phyloP scores from a whole-genome alignment of 2,888 invertebrate species.

The Oscheius sp. region DNA sequence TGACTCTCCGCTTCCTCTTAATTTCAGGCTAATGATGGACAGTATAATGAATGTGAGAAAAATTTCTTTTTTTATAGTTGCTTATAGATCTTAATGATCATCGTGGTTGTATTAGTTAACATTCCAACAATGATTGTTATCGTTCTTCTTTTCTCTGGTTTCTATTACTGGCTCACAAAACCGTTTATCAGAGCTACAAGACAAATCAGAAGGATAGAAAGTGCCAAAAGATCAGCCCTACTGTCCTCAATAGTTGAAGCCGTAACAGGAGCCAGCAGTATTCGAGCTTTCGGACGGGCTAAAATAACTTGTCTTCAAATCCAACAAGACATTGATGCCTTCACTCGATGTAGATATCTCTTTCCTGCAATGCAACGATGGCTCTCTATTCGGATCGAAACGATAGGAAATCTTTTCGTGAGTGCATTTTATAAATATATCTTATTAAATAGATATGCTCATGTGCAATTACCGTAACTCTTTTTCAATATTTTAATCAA shows the following conservation, averaged over 20 bases:
- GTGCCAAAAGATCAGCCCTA: slow-evolving; percentile 31
- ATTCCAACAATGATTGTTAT: slow-evolving; percentile 43
- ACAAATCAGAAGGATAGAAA: slow-evolving; percentile 74
- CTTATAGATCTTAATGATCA: slow-evolving; percentile 46
- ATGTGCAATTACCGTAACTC: slow-evolving; percentile 87
- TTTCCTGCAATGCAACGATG: slow-evolving; percentile 74
- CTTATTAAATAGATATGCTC: slow-evolving; percentile 77
- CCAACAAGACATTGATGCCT: slow-evolving; percentile 41
- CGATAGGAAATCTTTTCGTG: slow-evolving; percentile 86
- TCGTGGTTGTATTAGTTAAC: slow-evolving; percentile 39
- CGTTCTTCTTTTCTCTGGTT: slow-evolving; percentile 48
- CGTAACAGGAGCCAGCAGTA: slow-evolving; percentile 33
- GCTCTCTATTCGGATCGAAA: slow-evolving; percentile 91
- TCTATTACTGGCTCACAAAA: slow-evolving; percentile 50
- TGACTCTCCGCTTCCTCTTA: slow-evolving; percentile 49
- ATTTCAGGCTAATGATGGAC: slow-evolving; percentile 50
- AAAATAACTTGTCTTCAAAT: slow-evolving; percentile 30
- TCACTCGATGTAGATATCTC: slow-evolving; percentile 49
- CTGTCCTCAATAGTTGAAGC: slow-evolving; percentile 36
- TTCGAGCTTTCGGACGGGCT: slow-evolving; percentile 23
- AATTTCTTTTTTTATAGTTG: neutral
- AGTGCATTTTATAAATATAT: neutral
- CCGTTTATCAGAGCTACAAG: slow-evolving; percentile 77
- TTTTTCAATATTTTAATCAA: slow-evolving; percentile 69
- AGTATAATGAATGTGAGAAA: slow-evolving; percentile 35